Conservation (phyloP, 2,113 vertebrate species). For the Parus major region DNA sequence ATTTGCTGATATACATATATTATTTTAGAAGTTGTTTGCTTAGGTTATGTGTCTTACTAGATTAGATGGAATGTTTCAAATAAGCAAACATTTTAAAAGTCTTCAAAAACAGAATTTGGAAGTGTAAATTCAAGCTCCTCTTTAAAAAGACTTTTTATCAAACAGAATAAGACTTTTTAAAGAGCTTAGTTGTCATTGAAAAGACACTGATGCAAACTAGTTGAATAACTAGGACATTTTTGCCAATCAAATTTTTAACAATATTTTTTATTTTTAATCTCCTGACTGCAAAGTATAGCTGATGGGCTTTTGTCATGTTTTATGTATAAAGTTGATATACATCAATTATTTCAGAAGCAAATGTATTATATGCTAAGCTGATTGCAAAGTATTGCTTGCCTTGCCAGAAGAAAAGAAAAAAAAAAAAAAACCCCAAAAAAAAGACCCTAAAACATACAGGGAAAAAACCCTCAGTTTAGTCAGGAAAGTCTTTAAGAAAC, state of each 20-base stretch:
- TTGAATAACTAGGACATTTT: slow-evolving; percentile 35
- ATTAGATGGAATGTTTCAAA: neutral
- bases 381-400: slow-evolving; percentile 38
- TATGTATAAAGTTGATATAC: slow-evolving; percentile 56
- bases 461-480: fast-evolving
- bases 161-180: neutral
- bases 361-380: slow-evolving; percentile 25
- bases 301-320: slow-evolving; percentile 54
- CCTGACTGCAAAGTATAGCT: slow-evolving; percentile 30
- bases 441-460: neutral
- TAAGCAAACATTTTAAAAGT: neutral
- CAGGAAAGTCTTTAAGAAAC: neutral
- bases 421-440: no score
- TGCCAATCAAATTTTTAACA: slow-evolving; percentile 31
- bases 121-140: neutral
- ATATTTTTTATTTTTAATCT: slow-evolving; percentile 54
- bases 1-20: neutral
- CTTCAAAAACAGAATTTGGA: neutral
- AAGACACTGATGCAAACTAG: slow-evolving; percentile 18
- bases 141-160: slow-evolving; percentile 8
- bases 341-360: slow-evolving; percentile 47
- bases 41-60: neutral
- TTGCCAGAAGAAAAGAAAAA: neutral
- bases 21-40: neutral
- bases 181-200: slow-evolving; percentile 4